Evolutionary conservation across 2,888 invertebrate species (phyloP).

Genomic region (Schizaphis graminum): DNA sequence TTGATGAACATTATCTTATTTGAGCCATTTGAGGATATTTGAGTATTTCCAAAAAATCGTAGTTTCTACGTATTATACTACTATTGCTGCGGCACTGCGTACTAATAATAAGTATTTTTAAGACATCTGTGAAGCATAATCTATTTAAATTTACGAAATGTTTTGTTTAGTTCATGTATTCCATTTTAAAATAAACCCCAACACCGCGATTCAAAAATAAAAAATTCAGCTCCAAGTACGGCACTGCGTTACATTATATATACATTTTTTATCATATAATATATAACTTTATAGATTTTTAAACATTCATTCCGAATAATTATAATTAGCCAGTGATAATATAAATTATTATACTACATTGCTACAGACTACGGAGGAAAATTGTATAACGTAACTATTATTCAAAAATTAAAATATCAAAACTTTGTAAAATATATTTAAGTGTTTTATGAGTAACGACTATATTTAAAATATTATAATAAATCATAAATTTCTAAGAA

Average conservation of each 20-base stretch:
- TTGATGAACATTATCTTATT: too few relatives aligned
- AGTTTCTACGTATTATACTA: too few relatives aligned
- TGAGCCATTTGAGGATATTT: too few relatives aligned
- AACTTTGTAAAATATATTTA: not conserved
- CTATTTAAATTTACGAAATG: too few relatives aligned
- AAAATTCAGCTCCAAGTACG: too few relatives aligned
- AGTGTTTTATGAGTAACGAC: not conserved
- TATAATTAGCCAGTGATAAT: not conserved
- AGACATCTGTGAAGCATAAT: too few relatives aligned
- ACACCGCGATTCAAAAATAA: too few relatives aligned
- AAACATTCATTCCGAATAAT: not conserved
- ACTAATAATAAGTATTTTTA: too few relatives aligned
- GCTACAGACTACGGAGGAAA: not conserved
- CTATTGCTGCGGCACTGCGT: too few relatives aligned
- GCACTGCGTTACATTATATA: not conserved
- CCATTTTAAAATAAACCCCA: too few relatives aligned
- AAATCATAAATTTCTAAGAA: slow-evolving; percentile 15
- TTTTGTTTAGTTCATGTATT: too few relatives aligned
- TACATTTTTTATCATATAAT: not conserved
- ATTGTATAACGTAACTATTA: not conserved
- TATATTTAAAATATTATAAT: slow-evolving; percentile 18
- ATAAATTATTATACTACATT: not conserved
- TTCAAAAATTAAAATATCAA: not conserved
- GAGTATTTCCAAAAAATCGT: too few relatives aligned
- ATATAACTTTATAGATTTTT: not conserved